Evolutionary conservation across 1,140 invertebrate genomes (phyloP).

Genomic region (Saccostrea glomerata): DNA sequence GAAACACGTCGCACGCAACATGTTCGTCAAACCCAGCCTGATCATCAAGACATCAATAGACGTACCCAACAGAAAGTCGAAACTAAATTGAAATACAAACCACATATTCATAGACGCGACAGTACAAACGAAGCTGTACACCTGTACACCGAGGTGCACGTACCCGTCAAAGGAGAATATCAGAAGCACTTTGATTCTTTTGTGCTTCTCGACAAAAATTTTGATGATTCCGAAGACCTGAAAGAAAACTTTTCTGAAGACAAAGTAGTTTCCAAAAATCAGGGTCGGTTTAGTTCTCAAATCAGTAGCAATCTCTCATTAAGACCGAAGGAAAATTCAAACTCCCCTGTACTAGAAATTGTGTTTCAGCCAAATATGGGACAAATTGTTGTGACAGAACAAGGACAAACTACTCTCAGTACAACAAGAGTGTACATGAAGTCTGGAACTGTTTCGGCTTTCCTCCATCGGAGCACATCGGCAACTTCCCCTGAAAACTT

Average conservation of each 20-base stretch:
- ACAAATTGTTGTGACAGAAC: not conserved
- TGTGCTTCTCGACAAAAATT: conserved; percentile 23
- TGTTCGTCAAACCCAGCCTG: not conserved
- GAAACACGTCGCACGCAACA: not conserved
- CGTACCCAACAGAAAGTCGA: not conserved
- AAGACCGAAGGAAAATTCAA: not conserved
- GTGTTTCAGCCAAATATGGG: conserved; percentile 12
- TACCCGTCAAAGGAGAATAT: not conserved
- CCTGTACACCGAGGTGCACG: not conserved
- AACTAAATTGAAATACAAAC: conserved; percentile 11
- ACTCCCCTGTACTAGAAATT: not conserved
- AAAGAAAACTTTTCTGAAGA: not conserved
- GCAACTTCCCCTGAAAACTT: not conserved
- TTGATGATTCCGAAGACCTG: not conserved
- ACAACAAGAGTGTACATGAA: conserved; percentile 7
- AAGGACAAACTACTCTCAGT: not conserved
- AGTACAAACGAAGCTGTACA: not conserved
- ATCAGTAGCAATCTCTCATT: not conserved
- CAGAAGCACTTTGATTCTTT: conserved; percentile 9
- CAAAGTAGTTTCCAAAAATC: not conserved
- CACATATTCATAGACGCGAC: conserved; percentile 1
- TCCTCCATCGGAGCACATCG: not conserved
- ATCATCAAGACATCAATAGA: not conserved
- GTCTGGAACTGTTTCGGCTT: conserved; percentile 1
- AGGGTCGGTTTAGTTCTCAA: not conserved